Evolutionary conservation across 1,140 invertebrate species (phyloP).

Genomic region (Lepidurus packardi): DNA sequence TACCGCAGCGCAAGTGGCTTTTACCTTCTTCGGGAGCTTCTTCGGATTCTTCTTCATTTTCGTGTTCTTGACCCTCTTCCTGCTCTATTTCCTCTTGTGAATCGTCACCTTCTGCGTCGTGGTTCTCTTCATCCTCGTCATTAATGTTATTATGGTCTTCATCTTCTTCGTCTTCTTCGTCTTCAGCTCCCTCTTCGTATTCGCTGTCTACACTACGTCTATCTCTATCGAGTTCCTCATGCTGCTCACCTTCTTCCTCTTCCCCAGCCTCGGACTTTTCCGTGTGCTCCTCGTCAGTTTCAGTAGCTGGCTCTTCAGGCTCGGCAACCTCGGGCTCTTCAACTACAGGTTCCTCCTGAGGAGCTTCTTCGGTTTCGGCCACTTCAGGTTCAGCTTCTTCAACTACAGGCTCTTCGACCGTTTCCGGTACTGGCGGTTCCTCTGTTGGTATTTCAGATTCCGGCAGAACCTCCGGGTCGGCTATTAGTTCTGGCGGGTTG

Average conservation of each 20-base stretch:
- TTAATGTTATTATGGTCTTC: conserved; percentile 40
- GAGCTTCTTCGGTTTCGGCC: conserved; percentile 31
- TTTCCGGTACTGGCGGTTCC: conserved; percentile 39
- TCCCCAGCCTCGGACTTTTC: conserved; percentile 40
- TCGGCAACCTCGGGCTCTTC: conserved; percentile 36
- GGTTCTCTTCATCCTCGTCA: conserved; percentile 35
- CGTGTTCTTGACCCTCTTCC: conserved; percentile 30
- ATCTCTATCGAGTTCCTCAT: not conserved
- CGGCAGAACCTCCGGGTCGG: conserved; percentile 39
- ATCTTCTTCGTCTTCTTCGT: conserved; percentile 38
- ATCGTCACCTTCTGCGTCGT: conserved; percentile 12
- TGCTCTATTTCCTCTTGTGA: conserved; percentile 31
- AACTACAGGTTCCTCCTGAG: conserved; percentile 31
- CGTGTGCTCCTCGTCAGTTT: conserved; percentile 49
- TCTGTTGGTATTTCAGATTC: conserved; percentile 54
- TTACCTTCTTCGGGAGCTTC: conserved; percentile 36
- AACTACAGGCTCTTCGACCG: conserved; percentile 37
- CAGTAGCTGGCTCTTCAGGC: conserved; percentile 42
- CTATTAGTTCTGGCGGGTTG: not conserved
- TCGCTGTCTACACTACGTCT: conserved; percentile 24
- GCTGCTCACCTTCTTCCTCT: conserved; percentile 24
- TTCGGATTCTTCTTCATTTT: conserved; percentile 32
- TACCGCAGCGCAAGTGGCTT: conserved; percentile 16
- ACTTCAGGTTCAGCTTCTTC: conserved; percentile 40
- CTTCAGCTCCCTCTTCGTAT: conserved; percentile 32